A percentile compares a stretch with the other conserved stretches of the same genome.
Evolutionary conservation across 2,888 invertebrate species (phyloP).

Genomic region (Sesia bembeciformis): DNA sequence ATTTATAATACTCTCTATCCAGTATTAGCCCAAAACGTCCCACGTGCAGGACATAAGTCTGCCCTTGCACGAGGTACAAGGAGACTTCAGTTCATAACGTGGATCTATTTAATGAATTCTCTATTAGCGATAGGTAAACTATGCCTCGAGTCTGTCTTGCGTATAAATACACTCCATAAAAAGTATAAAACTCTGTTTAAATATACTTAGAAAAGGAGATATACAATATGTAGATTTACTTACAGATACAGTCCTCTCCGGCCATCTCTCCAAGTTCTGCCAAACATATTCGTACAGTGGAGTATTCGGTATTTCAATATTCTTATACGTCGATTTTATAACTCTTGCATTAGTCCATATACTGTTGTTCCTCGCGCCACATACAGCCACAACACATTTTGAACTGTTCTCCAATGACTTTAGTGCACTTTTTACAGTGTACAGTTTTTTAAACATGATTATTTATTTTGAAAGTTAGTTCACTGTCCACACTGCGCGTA

Average conservation of each 20-base stretch:
- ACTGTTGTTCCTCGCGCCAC: constrained; percentile 32
- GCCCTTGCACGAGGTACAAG: too few species aligned
- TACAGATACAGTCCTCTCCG: constrained; percentile 76
- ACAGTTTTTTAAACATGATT: constrained; percentile 60
- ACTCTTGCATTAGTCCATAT: constrained; percentile 48
- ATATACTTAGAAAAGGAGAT: constrained; percentile 67
- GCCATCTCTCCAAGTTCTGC: constrained; percentile 77
- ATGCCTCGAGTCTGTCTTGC: too few species aligned
- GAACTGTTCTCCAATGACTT: constrained; percentile 9
- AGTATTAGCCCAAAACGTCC: too few species aligned
- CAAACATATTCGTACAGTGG: constrained; percentile 77
- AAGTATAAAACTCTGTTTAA: too few species aligned
- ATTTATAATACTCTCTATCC: too few species aligned
- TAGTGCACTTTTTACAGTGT: constrained; percentile 38
- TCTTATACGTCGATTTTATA: constrained; percentile 67
- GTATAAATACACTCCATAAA: too few species aligned
- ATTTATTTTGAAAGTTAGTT: not conserved
- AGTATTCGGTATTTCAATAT: constrained; percentile 62
- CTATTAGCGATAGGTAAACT: too few species aligned
- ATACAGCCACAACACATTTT: constrained; percentile 16
- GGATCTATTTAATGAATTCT: too few species aligned
- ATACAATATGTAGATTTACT: constrained; percentile 32
- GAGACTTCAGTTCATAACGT: too few species aligned
- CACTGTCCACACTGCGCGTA: too few species aligned
- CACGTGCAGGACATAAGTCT: too few species aligned